Conservation (phyloP, 30 jellyfish, hydroid and myxozoan genomes). For the Turritopsis rubra region DNA sequence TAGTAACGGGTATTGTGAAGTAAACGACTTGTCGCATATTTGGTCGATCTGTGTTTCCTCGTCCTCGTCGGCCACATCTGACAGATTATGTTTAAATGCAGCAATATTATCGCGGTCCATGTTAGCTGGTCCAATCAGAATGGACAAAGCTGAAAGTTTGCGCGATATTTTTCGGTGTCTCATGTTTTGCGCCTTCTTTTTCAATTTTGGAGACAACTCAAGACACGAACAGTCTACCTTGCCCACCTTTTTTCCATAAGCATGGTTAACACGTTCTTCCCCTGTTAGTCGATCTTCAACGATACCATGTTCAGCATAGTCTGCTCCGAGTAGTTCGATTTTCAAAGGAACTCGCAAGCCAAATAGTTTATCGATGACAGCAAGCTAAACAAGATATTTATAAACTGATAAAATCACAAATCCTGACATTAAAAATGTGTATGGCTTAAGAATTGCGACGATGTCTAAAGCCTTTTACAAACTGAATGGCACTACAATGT, state of each 20-base stretch:
- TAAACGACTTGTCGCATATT: neutral
- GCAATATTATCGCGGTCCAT: neutral
- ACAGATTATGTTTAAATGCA: neutral
- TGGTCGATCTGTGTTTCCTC: neutral
- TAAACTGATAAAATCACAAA: neutral
- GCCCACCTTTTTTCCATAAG: neutral
- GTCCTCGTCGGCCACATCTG: neutral
- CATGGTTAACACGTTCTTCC: neutral
- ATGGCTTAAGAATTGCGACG: too few relatives aligned
- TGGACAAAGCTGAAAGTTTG: neutral
- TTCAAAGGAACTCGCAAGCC: neutral
- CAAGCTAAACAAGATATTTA: neutral
- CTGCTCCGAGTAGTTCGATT: conserved; percentile 6
- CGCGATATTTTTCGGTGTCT: neutral
- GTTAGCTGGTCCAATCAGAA: neutral
- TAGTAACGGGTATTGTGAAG: neutral
- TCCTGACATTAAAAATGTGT: too few relatives aligned
- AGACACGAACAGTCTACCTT: neutral
- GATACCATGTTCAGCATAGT: conserved; percentile 11
- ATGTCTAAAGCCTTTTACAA: too few relatives aligned
- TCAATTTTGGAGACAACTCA: neutral
- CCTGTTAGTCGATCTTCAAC: neutral
- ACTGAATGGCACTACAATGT: too few relatives aligned
- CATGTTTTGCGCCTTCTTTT: neutral
- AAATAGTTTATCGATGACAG: neutral